Evolutionary conservation across 2,797 vertebrate species (phyloP).

Genomic region (Lophotriccus pileatus): DNA sequence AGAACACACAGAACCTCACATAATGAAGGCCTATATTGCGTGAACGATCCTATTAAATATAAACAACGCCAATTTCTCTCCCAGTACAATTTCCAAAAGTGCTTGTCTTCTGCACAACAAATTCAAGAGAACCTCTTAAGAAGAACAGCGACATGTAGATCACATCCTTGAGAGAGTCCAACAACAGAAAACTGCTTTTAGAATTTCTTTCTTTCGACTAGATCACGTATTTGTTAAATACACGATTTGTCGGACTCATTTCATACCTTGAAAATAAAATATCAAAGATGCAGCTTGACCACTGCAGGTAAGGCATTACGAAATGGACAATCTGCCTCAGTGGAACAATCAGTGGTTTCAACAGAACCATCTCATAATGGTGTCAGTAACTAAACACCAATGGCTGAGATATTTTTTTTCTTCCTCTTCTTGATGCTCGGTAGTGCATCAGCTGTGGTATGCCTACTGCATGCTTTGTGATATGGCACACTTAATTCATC

Average conservation of each 20-base stretch:
- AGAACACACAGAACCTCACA: not conserved
- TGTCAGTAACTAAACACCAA: not conserved
- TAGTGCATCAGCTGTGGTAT: not conserved
- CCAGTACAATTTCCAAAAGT: not conserved
- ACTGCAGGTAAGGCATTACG: not conserved
- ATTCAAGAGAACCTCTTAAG: not conserved
- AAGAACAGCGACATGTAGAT: not conserved
- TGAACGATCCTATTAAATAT: not conserved
- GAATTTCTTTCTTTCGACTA: not conserved
- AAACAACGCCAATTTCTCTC: not conserved
- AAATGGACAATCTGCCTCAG: not conserved
- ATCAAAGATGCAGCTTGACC: not conserved
- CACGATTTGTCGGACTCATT: not conserved
- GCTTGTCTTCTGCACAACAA: not conserved
- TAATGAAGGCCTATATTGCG: not conserved
- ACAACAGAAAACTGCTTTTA: not conserved
- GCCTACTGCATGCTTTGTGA: not conserved
- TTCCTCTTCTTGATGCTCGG: too few species aligned
- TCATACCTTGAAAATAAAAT: not conserved
- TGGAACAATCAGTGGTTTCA: not conserved
- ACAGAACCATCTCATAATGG: not conserved
- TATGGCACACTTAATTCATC: not conserved
- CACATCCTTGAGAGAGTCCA: not conserved
- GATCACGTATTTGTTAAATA: rapidly evolving
- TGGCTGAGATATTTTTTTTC: not conserved